Conservation (phyloP, 2,888 invertebrate genomes). For the Cataglyphis livida region DNA sequence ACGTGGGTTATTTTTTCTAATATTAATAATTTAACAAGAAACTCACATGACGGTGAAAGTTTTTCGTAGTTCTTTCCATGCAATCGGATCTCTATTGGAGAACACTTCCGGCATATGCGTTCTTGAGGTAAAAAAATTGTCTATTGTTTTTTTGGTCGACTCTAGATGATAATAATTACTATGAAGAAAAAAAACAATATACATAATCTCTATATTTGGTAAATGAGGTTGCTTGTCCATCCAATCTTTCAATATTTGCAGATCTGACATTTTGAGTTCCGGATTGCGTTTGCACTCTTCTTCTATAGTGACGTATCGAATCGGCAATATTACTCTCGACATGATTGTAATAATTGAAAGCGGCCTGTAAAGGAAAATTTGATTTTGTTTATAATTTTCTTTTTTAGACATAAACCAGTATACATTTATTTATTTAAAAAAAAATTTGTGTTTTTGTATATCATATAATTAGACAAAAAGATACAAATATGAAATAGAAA, state of each 20-base stretch:
- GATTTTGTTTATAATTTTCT: background rate
- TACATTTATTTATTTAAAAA: background rate
- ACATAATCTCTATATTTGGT: constrained; percentile 86
- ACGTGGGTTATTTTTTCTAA: background rate
- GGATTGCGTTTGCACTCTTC: constrained; percentile 88
- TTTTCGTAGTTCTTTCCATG: constrained; percentile 85
- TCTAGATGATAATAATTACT: constrained; percentile 89
- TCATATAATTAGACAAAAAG: background rate
- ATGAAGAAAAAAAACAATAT: constrained; percentile 88
- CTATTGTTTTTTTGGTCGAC: constrained; percentile 89
- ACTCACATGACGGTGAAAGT: constrained; percentile 86
- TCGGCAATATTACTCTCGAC: constrained; percentile 61
- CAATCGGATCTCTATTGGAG: constrained; percentile 86
- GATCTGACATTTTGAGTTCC: constrained; percentile 87
- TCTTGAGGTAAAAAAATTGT: constrained; percentile 89
- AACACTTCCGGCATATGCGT: constrained; percentile 89
- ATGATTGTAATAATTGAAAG: constrained; percentile 85
- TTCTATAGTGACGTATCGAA: constrained; percentile 77
- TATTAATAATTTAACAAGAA: background rate
- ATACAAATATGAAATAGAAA: background rate
- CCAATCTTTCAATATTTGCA: constrained; percentile 88
- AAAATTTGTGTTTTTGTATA: background rate
- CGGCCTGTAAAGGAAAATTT: constrained; percentile 70
- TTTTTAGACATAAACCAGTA: background rate
- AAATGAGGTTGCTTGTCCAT: constrained; percentile 89